These are phyloP conservation scores for Magallana ariakensis DNA, from an alignment of 1,140 invertebrate genomes.

Conservation along the genomic window DNA sequence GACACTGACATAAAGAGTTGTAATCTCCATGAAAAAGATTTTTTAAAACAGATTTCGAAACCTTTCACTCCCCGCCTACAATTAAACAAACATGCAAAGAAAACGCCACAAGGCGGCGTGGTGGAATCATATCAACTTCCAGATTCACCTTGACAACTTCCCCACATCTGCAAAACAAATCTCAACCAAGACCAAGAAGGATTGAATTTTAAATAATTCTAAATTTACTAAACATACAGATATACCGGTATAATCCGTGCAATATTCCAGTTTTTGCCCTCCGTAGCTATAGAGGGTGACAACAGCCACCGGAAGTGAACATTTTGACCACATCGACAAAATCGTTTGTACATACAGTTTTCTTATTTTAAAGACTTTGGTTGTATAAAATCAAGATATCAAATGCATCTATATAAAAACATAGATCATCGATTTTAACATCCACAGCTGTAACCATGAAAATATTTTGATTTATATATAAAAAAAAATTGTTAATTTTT, in stretches of 20 bases:
- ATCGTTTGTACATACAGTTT: too few relatives aligned
- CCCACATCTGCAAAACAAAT: not conserved
- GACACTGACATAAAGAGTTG: not conserved
- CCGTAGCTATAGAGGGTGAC: not conserved
- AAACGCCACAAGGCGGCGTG: not conserved
- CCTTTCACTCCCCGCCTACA: constrained; percentile 1
- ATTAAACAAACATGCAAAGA: not conserved
- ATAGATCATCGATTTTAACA: too few relatives aligned
- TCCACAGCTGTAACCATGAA: too few relatives aligned
- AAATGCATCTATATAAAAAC: too few relatives aligned
- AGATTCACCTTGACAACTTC: constrained; percentile 22
- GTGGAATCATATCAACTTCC: constrained; percentile 13
- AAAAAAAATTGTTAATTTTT: too few relatives aligned
- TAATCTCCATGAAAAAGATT: constrained; percentile 29
- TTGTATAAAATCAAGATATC: too few relatives aligned
- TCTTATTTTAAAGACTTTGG: too few relatives aligned
- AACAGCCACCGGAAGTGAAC: not conserved
- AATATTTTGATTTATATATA: too few relatives aligned
- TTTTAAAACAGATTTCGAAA: constrained; percentile 23
- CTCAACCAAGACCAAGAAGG: not conserved
- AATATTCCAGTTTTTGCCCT: constrained; percentile 12
- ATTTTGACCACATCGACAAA: not conserved
- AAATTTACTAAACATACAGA: not conserved
- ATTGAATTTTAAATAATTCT: constrained; percentile 12
- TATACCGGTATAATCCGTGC: not conserved